phyloP scores from a whole-genome alignment of 2,797 vertebrate genomes.

The Chelon labrosus region DNA sequence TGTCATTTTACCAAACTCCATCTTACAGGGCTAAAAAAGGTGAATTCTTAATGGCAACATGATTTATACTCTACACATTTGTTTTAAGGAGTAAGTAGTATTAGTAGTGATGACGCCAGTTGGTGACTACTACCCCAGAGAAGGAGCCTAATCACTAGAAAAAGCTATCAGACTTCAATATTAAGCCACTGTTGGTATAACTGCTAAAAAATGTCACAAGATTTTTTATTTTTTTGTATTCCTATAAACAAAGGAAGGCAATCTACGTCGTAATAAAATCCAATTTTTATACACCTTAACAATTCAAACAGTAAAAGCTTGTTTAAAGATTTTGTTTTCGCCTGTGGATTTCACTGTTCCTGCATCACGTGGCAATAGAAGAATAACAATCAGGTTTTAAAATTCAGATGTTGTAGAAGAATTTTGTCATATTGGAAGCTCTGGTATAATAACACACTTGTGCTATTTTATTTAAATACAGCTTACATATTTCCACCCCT shows the following conservation, averaged over 20 bases:
- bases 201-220: slow-evolving; percentile 95
- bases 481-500: too few species aligned
- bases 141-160: slow-evolving; percentile 90
- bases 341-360: slow-evolving; percentile 64
- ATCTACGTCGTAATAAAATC: slow-evolving; percentile 93
- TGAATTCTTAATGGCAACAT: slow-evolving; percentile 73
- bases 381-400: slow-evolving; percentile 76
- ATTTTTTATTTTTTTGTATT: slow-evolving; percentile 83
- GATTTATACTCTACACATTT: slow-evolving; percentile 83
- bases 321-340: slow-evolving; percentile 87
- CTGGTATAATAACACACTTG: slow-evolving; percentile 39
- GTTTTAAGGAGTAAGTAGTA: slow-evolving; percentile 86
- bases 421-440: slow-evolving; percentile 75
- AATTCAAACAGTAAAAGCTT: slow-evolving; percentile 91
- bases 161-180: slow-evolving; percentile 91
- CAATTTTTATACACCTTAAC: slow-evolving; percentile 92
- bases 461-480: too few species aligned
- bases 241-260: slow-evolving; percentile 95
- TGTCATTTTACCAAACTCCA: slow-evolving; percentile 55
- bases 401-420: slow-evolving; percentile 70
- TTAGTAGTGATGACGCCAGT: slow-evolving; percentile 73
- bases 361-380: slow-evolving; percentile 70
- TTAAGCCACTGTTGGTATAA: slow-evolving; percentile 99
- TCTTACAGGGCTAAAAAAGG: slow-evolving; percentile 63
- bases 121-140: slow-evolving; percentile 88